These are phyloP conservation scores for Oophaga pumilio DNA, from an alignment of 2,113 vertebrate genomes.

Conservation along the genomic window DNA sequence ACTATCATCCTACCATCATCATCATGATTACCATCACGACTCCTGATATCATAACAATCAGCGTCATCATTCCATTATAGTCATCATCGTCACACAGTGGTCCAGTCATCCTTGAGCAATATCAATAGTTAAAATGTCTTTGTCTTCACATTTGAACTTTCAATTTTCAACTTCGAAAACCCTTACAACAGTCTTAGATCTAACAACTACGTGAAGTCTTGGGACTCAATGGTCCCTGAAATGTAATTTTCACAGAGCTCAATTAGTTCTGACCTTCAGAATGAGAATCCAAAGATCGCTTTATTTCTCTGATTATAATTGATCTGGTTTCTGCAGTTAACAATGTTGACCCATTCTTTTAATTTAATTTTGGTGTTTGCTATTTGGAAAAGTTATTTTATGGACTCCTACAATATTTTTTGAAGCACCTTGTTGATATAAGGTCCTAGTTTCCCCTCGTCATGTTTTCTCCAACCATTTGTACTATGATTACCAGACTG, in stretches of 20 bases:
- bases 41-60: not conserved
- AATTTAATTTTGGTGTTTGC: not conserved
- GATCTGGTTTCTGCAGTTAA: not conserved
- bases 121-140: not conserved
- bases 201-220: not conserved
- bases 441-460: not conserved
- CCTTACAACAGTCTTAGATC: not conserved
- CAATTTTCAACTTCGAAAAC: not conserved
- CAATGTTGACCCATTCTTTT: not conserved
- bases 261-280: conserved; percentile 16
- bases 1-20: not conserved
- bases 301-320: conserved; percentile 4
- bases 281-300: not conserved
- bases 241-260: not conserved
- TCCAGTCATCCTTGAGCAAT: not conserved
- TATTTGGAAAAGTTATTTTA: not conserved
- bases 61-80: not conserved
- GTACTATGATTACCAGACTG: not conserved
- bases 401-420: not conserved
- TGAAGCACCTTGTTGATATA: not conserved
- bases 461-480: not conserved
- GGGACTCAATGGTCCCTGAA: not conserved
- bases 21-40: not conserved
- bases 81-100: not conserved
- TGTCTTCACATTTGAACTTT: not conserved